Conservation (phyloP, 1,140 invertebrate species). For the Tenebrio molitor region DNA sequence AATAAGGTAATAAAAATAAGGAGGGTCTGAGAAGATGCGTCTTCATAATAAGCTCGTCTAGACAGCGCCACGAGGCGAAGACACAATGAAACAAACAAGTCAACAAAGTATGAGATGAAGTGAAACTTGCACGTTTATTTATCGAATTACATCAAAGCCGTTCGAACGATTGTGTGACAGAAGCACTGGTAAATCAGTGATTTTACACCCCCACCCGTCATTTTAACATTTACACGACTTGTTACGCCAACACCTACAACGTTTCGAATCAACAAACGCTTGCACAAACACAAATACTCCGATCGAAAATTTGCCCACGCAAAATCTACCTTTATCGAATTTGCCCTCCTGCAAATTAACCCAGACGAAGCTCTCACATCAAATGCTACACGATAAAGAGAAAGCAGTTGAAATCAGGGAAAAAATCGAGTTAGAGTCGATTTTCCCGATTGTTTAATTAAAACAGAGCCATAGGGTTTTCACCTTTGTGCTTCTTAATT, state of each 20-base stretch:
- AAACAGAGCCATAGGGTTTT: conserved; percentile 16
- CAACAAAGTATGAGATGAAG: conserved; percentile 31
- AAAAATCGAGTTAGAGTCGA: conserved; percentile 11
- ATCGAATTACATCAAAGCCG: conserved; percentile 30
- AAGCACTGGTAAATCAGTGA: conserved; percentile 10
- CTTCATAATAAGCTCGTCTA: conserved; percentile 39
- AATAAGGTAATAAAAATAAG: conserved; percentile 46
- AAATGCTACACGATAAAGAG: background rate
- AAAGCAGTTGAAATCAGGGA: background rate
- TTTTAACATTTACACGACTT: conserved; percentile 30
- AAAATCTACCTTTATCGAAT: conserved; percentile 11
- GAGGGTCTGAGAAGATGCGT: conserved; percentile 32
- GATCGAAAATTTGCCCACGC: conserved; percentile 32
- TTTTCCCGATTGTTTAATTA: conserved; percentile 24
- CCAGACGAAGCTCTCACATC: background rate
- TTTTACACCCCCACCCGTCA: conserved; percentile 20
- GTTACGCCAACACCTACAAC: conserved; percentile 28
- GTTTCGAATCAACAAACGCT: conserved; percentile 29
- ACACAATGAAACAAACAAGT: conserved; percentile 36
- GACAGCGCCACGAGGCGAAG: conserved; percentile 42
- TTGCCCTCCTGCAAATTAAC: conserved; percentile 11
- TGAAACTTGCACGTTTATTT: conserved; percentile 36
- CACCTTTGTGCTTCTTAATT: conserved; percentile 25
- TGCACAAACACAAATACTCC: conserved; percentile 13
- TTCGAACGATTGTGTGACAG: conserved; percentile 26